Evolutionary conservation across 1,140 invertebrate genomes (phyloP).

Genomic region (Helicoverpa zea): DNA sequence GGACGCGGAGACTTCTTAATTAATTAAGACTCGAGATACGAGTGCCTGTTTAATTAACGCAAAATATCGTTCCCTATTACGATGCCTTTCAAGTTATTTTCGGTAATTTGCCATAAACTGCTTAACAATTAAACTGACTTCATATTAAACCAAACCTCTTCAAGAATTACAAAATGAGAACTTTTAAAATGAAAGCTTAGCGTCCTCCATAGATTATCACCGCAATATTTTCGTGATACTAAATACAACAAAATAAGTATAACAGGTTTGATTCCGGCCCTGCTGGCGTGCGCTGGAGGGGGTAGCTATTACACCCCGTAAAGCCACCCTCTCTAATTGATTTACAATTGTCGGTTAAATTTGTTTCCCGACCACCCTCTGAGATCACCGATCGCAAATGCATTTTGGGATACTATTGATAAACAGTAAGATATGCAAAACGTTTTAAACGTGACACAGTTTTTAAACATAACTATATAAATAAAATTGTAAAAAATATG

Average conservation of each 20-base stretch:
- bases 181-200: background rate
- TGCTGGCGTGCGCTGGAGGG: constrained; percentile 64
- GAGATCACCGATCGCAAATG: constrained; percentile 77
- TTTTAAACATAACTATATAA: too few species aligned
- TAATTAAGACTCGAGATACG: constrained; percentile 65
- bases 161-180: background rate
- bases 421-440: constrained; percentile 43
- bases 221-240: background rate
- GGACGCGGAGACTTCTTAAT: constrained; percentile 68
- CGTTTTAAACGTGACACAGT: background rate
- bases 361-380: constrained; percentile 83
- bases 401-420: constrained; percentile 58
- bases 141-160: background rate
- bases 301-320: constrained; percentile 79
- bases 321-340: constrained; percentile 84
- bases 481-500: too few species aligned
- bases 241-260: constrained; percentile 26
- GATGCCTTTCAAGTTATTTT: constrained; percentile 6
- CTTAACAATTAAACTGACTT: background rate
- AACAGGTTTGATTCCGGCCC: constrained; percentile 66
- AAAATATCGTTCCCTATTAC: constrained; percentile 16
- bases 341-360: constrained; percentile 86
- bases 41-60: constrained; percentile 47
- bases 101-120: constrained; percentile 1
- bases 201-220: background rate